phyloP scores from a whole-genome alignment of 2,113 vertebrate genomes.

The Ciconia boyciana region DNA sequence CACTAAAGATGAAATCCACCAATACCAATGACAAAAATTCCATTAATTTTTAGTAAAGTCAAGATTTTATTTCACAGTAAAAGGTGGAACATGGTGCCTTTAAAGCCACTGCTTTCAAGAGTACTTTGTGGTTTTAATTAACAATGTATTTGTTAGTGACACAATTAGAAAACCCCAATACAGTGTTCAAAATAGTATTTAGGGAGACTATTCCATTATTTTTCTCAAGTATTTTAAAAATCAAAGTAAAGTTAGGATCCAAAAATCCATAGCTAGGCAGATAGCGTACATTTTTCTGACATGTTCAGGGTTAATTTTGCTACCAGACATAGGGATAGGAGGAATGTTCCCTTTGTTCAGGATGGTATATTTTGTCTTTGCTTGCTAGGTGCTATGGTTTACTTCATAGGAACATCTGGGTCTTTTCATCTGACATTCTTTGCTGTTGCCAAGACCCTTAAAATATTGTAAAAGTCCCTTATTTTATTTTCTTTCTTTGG shows the following conservation, averaged over 20 bases:
- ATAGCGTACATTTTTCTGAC: background rate
- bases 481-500: background rate
- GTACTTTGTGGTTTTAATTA: background rate
- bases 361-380: background rate
- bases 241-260: background rate
- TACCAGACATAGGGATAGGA: background rate
- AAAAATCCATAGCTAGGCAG: background rate
- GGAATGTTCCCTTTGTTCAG: background rate
- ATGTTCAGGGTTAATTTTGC: background rate
- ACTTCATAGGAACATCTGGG: background rate
- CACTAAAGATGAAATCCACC: background rate
- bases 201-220: background rate
- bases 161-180: background rate
- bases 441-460: background rate
- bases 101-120: background rate
- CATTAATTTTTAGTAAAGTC: background rate
- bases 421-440: background rate
- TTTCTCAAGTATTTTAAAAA: background rate
- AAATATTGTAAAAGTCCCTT: background rate
- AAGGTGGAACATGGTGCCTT: background rate
- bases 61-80: background rate
- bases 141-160: background rate
- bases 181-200: background rate
- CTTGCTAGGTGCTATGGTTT: background rate
- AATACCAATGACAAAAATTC: background rate